Conservation (phyloP, 2,888 invertebrate species). For the Dynastes hyllus region DNA sequence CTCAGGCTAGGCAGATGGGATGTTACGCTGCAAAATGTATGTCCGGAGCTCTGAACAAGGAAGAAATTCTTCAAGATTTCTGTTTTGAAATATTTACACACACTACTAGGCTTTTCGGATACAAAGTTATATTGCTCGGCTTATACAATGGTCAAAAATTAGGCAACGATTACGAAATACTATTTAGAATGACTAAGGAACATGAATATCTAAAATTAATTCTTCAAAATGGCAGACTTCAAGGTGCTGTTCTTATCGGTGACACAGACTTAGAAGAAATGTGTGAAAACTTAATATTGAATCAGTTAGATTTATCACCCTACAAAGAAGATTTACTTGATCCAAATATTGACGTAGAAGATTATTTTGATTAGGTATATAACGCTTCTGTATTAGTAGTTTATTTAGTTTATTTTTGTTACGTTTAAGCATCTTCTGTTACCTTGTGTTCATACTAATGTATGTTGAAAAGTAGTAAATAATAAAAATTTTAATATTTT, state of each 20-base stretch:
- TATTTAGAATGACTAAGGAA: conserved; percentile 88
- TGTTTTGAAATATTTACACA: conserved; percentile 99
- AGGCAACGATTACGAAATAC: conserved; percentile 85
- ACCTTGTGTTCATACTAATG: too few species aligned
- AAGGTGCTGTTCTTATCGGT: conserved; percentile 96
- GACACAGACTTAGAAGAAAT: conserved; percentile 98
- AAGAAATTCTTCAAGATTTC: conserved; percentile 88
- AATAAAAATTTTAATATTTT: too few species aligned
- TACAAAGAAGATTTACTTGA: conserved; percentile 95
- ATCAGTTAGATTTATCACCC: conserved; percentile 90
- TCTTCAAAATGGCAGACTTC: conserved; percentile 86
- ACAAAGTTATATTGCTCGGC: conserved; percentile 93
- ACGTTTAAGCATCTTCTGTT: neutral
- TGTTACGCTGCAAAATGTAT: conserved; percentile 94
- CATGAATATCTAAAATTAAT: conserved; percentile 92
- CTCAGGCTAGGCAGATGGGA: conserved; percentile 98
- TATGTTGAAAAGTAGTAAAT: too few species aligned
- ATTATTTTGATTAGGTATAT: conserved; percentile 92
- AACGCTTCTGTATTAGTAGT: neutral
- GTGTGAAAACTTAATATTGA: conserved; percentile 97
- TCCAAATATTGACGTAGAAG: conserved; percentile 97
- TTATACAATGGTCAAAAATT: conserved; percentile 95
- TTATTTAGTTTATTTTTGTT: conserved; percentile 3
- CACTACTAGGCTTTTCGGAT: conserved; percentile 95
- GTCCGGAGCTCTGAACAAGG: conserved; percentile 75